Base-by-base conservation (phyloP, 2,888 invertebrate genomes). In the Hyles lineata region DNA sequence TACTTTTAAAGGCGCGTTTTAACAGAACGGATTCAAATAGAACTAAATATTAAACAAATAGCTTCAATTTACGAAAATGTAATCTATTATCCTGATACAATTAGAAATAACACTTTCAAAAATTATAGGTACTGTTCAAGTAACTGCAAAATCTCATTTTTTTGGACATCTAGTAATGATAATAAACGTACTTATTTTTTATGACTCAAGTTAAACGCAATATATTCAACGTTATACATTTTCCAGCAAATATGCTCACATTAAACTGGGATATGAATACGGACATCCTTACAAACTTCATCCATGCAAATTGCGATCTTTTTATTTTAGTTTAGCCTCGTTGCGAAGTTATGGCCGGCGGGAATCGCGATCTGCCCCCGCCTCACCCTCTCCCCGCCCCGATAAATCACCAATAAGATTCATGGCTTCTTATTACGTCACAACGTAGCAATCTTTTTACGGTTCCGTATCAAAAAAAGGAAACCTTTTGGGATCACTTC, bases 341-440 rank as follows among this genome's bases (percentile, higher is more conserved):
- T n/a, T 61, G 29, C 70, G 62, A 62, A 52, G 70, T 70, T 70
- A 70, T 43, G 19, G 19, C 55, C 25, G 69, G 25, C 17, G 58
- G 25, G 60, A 61, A 32, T 35, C 55, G 23, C 21, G 19, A 60
- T 70, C 55, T 17, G 32, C 70, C 52, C 70, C 73, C 74, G 21
- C 60, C 69, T 72, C 78, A 77, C 75, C 73, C 52, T 43, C 74
- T 72, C 71, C 72, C 71, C 58, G 23, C 74, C 77, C 72, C 78
- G 50, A 82, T 90, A 89, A 90, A 89, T 90, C 88, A 89, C 86
- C 85, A 86, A 87, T 84, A 87, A 89, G 87, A 90, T 89, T 88
- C 89, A 88, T 87, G 83, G 81, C 82, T 78, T 78, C 83, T 83
- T 83, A 84, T 85, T 86, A 83, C 86, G 83, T 83, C 84, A 79